A percentile compares a stretch with the other conserved stretches of the same genome.
Conservation (phyloP, 2,888 invertebrate genomes). For the Pterobdella sp. region DNA sequence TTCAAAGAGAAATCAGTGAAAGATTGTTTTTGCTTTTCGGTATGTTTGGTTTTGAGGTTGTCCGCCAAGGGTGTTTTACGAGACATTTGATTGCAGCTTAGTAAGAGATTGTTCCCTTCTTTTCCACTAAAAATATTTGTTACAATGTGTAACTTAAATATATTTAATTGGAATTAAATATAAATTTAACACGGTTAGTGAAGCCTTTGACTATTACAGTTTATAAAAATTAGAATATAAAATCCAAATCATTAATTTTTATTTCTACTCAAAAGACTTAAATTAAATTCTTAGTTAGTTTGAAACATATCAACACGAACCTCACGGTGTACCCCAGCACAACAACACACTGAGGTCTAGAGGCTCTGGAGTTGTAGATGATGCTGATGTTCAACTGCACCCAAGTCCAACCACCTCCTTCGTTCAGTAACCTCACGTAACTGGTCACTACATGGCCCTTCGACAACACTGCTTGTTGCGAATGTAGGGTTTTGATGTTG, state of each 20-base stretch:
- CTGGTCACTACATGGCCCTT: slow-evolving; percentile 94
- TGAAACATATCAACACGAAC: slow-evolving; percentile 51
- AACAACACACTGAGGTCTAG: slow-evolving; percentile 89
- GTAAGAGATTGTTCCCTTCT: background rate
- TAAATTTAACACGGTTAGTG: no score
- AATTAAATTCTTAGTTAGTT: no score
- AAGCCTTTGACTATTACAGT: no score
- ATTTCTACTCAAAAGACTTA: no score
- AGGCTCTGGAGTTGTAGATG: slow-evolving; percentile 88
- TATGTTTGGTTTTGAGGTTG: background rate
- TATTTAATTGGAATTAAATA: no score
- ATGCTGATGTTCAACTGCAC: slow-evolving; percentile 96
- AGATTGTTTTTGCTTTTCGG: background rate
- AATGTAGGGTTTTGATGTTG: background rate
- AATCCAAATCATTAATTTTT: no score
- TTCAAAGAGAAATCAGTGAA: no score
- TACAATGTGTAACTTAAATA: no score
- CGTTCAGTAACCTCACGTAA: slow-evolving; percentile 89
- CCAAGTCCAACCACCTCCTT: slow-evolving; percentile 96
- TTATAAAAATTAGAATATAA: no score
- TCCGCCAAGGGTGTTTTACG: background rate
- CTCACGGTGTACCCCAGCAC: slow-evolving; percentile 88
- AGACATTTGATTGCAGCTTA: background rate
- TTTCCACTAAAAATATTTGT: background rate
- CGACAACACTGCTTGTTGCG: slow-evolving; percentile 66